Conservation (phyloP, 2,888 invertebrate genomes). For the Noctua janthe region DNA sequence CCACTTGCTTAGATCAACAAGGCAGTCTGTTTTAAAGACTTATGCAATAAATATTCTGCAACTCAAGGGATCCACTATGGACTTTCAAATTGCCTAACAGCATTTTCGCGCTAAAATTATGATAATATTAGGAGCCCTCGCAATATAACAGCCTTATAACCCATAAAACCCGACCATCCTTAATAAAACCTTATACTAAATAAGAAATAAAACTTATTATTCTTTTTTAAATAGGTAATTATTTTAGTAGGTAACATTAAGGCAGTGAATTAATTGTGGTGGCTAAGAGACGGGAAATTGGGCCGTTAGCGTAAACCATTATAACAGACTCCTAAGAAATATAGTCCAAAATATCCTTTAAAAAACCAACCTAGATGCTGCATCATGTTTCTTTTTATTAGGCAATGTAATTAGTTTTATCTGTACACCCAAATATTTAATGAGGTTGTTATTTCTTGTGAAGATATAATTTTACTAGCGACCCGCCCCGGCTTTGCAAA, state of each 20-base stretch:
- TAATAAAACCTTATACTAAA: constrained; percentile 49
- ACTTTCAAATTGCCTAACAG: constrained; percentile 3
- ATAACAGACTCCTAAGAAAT: constrained; percentile 40
- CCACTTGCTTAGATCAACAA: not conserved
- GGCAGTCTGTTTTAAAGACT: not conserved
- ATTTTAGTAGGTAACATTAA: constrained; percentile 16
- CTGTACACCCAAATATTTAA: constrained; percentile 20
- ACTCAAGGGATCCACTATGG: constrained; percentile 7
- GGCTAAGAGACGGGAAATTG: constrained; percentile 31
- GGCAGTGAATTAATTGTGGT: constrained; percentile 55
- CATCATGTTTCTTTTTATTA: constrained; percentile 40
- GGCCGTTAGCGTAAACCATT: constrained; percentile 44
- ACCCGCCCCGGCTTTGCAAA: no score
- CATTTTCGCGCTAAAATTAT: constrained; percentile 41
- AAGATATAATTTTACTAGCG: not conserved
- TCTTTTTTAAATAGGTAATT: constrained; percentile 39
- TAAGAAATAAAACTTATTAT: constrained; percentile 42
- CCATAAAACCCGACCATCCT: constrained; percentile 32
- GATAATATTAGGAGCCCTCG: constrained; percentile 29
- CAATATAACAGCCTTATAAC: constrained; percentile 24
- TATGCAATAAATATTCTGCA: constrained; percentile 22
- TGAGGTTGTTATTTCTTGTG: constrained; percentile 15
- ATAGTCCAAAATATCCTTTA: constrained; percentile 24
- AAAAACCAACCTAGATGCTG: constrained; percentile 20
- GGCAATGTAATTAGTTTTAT: constrained; percentile 44